Conservation (phyloP, 2,113 vertebrate genomes). For the Electrona antarctica region DNA sequence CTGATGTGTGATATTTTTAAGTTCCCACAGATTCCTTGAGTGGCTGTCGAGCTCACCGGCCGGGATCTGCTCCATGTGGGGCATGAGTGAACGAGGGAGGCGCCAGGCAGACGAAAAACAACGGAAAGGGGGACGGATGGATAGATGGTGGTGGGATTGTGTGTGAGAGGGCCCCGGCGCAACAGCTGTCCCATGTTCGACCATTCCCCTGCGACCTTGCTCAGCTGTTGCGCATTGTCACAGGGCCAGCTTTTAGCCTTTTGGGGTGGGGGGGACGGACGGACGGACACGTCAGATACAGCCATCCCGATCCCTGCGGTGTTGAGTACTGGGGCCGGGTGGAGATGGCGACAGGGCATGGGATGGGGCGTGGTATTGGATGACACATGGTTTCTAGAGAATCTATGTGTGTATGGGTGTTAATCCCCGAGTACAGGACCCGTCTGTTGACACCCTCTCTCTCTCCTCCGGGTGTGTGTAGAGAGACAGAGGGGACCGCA, state of each 20-base stretch:
- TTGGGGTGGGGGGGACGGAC: not conserved
- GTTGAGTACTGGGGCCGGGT: conserved; percentile 1
- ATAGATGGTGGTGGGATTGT: not conserved
- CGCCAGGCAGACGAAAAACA: conserved; percentile 46
- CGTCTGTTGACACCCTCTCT: conserved; percentile 49
- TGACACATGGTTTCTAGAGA: not conserved
- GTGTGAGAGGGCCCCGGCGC: not conserved
- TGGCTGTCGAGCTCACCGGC: conserved; percentile 60
- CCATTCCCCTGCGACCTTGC: conserved; percentile 53
- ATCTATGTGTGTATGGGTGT: conserved; percentile 57
- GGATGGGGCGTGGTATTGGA: no score
- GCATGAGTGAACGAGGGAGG: conserved; percentile 57
- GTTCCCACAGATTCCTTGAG: conserved; percentile 67
- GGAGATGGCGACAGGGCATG: not conserved
- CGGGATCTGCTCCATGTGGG: conserved; percentile 43
- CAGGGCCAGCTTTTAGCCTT: conserved; percentile 16
- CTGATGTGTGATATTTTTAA: conserved; percentile 74
- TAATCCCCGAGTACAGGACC: conserved; percentile 24
- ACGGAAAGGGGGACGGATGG: conserved; percentile 15
- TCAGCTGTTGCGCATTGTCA: conserved; percentile 75
- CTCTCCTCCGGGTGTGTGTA: conserved; percentile 2
- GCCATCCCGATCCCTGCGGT: conserved; percentile 33
- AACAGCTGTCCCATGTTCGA: conserved; percentile 7
- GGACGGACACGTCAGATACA: conserved; percentile 17
- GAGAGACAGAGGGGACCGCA: not conserved